phyloP scores from a whole-genome alignment of 2,797 vertebrate genomes.

The Hemibagrus guttatus region DNA sequence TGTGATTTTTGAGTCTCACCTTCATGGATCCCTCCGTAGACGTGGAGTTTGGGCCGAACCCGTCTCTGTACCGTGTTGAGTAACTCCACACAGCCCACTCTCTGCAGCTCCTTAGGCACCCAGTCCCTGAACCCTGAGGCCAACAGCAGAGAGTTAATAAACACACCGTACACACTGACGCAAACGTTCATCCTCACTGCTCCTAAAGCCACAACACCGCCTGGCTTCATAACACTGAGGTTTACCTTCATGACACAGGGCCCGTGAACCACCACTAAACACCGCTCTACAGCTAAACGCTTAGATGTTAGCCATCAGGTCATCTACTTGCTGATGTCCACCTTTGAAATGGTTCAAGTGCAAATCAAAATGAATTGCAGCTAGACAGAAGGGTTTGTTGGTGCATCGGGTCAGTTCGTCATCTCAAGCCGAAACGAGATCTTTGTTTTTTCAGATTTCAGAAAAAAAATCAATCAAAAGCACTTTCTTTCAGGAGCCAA shows the following conservation, averaged over 20 bases:
- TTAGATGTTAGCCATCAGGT: background rate
- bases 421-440: background rate
- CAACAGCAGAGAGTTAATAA: constrained; percentile 25
- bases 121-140: constrained; percentile 86
- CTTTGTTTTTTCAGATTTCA: background rate
- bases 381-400: background rate
- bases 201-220: background rate
- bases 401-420: background rate
- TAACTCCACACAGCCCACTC: constrained; percentile 89
- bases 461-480: background rate
- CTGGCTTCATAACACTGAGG: background rate
- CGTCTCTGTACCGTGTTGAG: constrained; percentile 87
- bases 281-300: background rate
- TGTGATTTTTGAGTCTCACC: constrained; percentile 66
- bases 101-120: constrained; percentile 88
- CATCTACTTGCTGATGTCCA: background rate
- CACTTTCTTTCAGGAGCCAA: background rate
- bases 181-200: background rate
- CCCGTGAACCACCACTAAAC: background rate
- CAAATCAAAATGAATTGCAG: background rate
- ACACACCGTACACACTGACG: background rate
- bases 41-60: constrained; percentile 85
- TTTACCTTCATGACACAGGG: background rate
- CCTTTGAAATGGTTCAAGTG: background rate
- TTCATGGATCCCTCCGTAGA: constrained; percentile 88